phyloP scores from a whole-genome alignment of 30 jellyfish, hydroid and myxozoan genomes.

The Aurelia aurita region DNA sequence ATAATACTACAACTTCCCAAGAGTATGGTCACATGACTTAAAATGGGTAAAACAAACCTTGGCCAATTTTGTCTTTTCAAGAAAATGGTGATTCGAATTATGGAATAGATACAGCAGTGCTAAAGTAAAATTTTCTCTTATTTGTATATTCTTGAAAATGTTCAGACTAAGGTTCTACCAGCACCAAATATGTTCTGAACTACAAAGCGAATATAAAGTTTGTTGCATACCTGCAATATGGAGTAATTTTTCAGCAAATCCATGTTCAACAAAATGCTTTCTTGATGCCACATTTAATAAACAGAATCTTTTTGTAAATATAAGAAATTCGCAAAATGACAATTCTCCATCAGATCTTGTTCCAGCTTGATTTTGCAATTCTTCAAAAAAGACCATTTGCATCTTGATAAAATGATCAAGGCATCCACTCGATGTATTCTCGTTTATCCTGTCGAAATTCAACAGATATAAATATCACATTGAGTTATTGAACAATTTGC shows the following conservation, averaged over 20 bases:
- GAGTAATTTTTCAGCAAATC: constrained; percentile 28
- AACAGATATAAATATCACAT: too few species aligned
- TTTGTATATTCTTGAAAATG: too few species aligned
- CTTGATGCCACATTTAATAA: constrained; percentile 32
- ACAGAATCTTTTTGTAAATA: constrained; percentile 50
- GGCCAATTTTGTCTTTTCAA: too few species aligned
- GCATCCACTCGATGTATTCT: constrained; percentile 16
- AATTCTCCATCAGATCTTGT: constrained; percentile 11
- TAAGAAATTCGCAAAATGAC: constrained; percentile 27
- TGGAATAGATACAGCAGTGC: too few species aligned
- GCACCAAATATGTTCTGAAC: too few species aligned
- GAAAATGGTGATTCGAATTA: too few species aligned
- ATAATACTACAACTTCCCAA: too few species aligned
- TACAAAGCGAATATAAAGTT: neutral
- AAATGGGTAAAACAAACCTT: too few species aligned
- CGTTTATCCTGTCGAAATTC: constrained; percentile 26
- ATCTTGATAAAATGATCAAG: constrained; percentile 22
- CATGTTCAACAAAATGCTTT: constrained; percentile 15
- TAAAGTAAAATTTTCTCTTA: too few species aligned
- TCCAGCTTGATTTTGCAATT: neutral
- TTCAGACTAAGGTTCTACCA: too few species aligned
- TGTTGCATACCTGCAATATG: constrained; percentile 39
- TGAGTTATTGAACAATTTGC: too few species aligned
- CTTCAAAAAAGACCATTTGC: constrained; percentile 18
- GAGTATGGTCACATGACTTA: too few species aligned